phyloP scores from a whole-genome alignment of 2,888 invertebrate species.

The Andrena flavipes region DNA sequence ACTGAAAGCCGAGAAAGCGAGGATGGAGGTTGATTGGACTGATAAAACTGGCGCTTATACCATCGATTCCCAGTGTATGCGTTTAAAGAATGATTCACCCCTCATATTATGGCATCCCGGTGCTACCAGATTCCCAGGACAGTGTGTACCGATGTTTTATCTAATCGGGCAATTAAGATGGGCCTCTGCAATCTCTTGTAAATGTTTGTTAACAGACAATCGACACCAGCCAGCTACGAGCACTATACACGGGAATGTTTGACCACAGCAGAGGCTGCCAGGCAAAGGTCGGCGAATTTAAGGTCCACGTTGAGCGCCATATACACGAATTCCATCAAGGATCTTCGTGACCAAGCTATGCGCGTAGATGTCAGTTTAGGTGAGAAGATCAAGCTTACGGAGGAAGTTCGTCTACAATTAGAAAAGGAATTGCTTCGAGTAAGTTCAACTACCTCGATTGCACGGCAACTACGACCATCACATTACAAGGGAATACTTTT shows the following conservation, averaged over 20 bases:
- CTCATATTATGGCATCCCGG: constrained; percentile 93
- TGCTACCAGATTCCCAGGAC: constrained; percentile 91
- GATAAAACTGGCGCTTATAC: constrained; percentile 93
- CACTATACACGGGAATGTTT: constrained; percentile 92
- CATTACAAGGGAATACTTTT: not conserved
- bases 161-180: not conserved
- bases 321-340: constrained; percentile 91
- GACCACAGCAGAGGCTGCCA: constrained; percentile 90
- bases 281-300: constrained; percentile 91
- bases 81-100: constrained; percentile 89
- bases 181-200: not conserved
- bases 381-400: constrained; percentile 91
- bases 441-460: constrained; percentile 60
- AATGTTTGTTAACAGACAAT: constrained; percentile 87
- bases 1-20: constrained; percentile 92
- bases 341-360: constrained; percentile 93
- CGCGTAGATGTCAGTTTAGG: constrained; percentile 91
- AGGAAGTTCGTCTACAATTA: constrained; percentile 90
- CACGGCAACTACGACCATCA: not conserved
- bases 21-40: constrained; percentile 96
- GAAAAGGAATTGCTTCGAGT: constrained; percentile 89
- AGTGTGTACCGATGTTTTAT: constrained; percentile 85
- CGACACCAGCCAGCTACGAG: constrained; percentile 94
- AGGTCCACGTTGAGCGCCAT: constrained; percentile 91
- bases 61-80: constrained; percentile 90